phyloP scores from a whole-genome alignment of 2,888 invertebrate genomes.

The Priocnemis perturbator region DNA sequence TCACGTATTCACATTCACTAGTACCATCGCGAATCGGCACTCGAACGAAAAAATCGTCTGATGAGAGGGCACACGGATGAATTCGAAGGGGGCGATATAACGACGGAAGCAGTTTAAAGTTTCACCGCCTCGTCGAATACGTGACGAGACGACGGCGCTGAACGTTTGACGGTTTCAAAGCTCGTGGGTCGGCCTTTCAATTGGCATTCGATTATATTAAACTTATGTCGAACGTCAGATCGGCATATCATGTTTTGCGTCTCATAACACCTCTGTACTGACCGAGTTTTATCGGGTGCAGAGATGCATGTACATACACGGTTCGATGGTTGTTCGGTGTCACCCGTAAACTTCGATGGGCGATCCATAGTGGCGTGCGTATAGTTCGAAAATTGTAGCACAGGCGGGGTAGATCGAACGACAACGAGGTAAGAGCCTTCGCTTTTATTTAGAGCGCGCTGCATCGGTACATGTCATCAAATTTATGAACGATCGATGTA shows the following conservation, averaged over 20 bases:
- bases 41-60: constrained; percentile 26
- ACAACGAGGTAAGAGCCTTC: constrained; percentile 24
- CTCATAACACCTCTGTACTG: background rate
- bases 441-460: constrained; percentile 43
- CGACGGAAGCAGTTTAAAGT: background rate
- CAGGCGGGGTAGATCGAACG: constrained; percentile 20
- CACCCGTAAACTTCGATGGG: constrained; percentile 32
- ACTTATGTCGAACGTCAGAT: background rate
- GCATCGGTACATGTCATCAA: constrained; percentile 42
- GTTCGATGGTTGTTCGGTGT: constrained; percentile 21
- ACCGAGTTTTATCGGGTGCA: constrained; percentile 19
- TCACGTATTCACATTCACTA: constrained; percentile 48
- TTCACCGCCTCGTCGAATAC: background rate
- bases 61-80: background rate
- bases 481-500: constrained; percentile 51
- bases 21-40: constrained; percentile 38
- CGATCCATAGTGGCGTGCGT: constrained; percentile 39
- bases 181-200: background rate
- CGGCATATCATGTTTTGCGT: background rate
- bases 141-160: too few species aligned
- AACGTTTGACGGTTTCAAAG: background rate
- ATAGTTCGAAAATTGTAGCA: constrained; percentile 45
- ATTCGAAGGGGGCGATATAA: background rate
- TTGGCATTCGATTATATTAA: background rate
- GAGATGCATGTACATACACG: constrained; percentile 8